Evolutionary conservation across 2,797 vertebrate genomes (phyloP), one percentile per base, ranked within the genome.

Genomic region (Lepus townsendii): DNA sequence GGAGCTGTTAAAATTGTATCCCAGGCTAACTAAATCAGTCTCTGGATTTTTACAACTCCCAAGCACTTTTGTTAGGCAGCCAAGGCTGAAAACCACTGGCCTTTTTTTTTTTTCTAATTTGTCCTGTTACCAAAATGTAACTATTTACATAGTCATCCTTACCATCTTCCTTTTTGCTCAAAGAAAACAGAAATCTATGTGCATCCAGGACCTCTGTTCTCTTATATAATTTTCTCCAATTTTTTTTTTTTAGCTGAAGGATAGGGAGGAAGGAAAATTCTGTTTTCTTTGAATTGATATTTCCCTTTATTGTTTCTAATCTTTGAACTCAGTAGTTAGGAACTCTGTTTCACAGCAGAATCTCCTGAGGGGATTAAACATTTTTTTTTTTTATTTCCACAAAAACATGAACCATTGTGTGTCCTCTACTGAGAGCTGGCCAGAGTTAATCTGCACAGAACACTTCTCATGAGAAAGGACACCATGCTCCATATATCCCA

Each of bases 91-190:
- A 91, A 60, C 35, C 19, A 75, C 12, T 27, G 47, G 32, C 12
- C 38, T 68, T 84, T 89, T 94, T 90, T 90, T 80, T 89, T 76
- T 85, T 86, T 17, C 68, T 27, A 54, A 80, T 69, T 72, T 86
- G 68, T 73, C 60, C 35, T 77, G 17, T 38, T 87, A 63, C 57
- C 62, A 66, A 85, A 84, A 76, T 73, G 38, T 30, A 38, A 19
- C 30, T 50, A 16, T 69, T 63, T 60, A 80, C 62, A 72, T 13
- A 75, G 47, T 54, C 32, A 50, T n/a, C n/a, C 19, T 54, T 78
- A 79, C 38, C 79, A 85, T 11, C 30, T 60, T 52, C 62, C 30
- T 88, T 83, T 73, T 82, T 57, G 57, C 20, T 38, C 30, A 38
- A 91, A 68, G 65, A 71, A 91, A 88, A 73, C 32, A 86, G 13